Evolutionary conservation across 2,888 invertebrate genomes (phyloP).

Genomic region (Melanostoma scalare): DNA sequence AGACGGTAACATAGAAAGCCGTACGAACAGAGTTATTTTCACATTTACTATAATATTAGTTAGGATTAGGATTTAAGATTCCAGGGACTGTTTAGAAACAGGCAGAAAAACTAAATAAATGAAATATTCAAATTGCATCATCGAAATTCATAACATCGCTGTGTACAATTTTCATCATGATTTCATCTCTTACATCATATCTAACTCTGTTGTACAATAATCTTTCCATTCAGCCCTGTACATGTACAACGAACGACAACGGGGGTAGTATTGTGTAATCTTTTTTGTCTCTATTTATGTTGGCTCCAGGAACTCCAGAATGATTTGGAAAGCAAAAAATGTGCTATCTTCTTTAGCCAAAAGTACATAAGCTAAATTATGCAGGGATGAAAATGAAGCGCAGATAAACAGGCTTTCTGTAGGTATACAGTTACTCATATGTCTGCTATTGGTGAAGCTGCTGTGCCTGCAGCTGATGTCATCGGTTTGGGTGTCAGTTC

Average conservation of each 20-base stretch:
- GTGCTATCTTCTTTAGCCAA: constrained; percentile 14
- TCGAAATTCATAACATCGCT: no score
- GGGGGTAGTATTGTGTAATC: neutral
- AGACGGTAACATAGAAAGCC: no score
- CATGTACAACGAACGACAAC: neutral
- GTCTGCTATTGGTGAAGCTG: neutral
- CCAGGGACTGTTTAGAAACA: no score
- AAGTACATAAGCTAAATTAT: constrained; percentile 24
- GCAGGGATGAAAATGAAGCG: constrained; percentile 42
- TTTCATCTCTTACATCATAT: no score
- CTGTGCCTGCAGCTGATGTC: constrained; percentile 41
- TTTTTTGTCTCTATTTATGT: constrained; percentile 4
- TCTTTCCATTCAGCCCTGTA: no score
- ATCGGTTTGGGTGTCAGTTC: constrained; percentile 57
- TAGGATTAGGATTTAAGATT: no score
- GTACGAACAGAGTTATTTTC: no score
- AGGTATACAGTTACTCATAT: neutral
- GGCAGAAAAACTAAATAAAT: no score
- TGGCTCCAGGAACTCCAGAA: constrained; percentile 29
- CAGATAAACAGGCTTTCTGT: neutral
- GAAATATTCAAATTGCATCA: no score
- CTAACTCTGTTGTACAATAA: no score
- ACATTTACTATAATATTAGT: no score
- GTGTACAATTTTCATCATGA: no score
- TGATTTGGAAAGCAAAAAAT: constrained; percentile 33